Evolutionary conservation across 1,140 invertebrate genomes (phyloP), one percentile per base, ranked within the genome.

Genomic region (Galleria mellonella): DNA sequence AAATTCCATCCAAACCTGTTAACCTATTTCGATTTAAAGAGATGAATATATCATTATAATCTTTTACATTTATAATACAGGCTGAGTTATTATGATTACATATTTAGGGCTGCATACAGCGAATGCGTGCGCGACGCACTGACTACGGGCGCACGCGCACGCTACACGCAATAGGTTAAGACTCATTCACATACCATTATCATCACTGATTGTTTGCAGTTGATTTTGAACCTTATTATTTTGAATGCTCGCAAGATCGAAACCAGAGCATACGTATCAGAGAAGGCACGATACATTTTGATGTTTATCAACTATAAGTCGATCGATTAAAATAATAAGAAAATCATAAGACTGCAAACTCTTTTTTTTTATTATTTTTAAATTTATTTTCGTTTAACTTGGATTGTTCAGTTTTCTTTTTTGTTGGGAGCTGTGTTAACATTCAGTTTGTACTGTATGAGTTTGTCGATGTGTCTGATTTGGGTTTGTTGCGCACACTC

Each of bases 401-500:
- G n/a, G n/a, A n/a, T 23, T 23, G 17, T 23, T 23, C 2, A 23
- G 2, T 23, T 23, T 2, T 23, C 6, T 23, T 23, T 3, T 23
- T 23, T 23, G 17, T 23, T 23, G 17, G 6, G 17, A 23, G 17
- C 17, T 23, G 17, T 23, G 17, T 23, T 23, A 23, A 23, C 17
- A 23, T 23, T 23, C 17, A 23, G 17, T 23, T 23, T 23, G 17
- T 3, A 3, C 6, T 23, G 17, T 23, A 23, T 23, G 17, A 23
- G 57, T 72, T 72, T 63, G 65, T 75, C 56, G 55, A 58, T 67
- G 59, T 54, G 67, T 66, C 59, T 56, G 51, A 46, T 49, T 65
- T 71, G 69, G 70, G 71, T 72, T 61, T 70, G 68, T 70, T 65
- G 72, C n/a, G n/a, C 71, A 72, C 70, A 62, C 58, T 58, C 52